Evolutionary conservation across 2,888 invertebrate species (phyloP).

Genomic region (Loripinus fragilis): DNA sequence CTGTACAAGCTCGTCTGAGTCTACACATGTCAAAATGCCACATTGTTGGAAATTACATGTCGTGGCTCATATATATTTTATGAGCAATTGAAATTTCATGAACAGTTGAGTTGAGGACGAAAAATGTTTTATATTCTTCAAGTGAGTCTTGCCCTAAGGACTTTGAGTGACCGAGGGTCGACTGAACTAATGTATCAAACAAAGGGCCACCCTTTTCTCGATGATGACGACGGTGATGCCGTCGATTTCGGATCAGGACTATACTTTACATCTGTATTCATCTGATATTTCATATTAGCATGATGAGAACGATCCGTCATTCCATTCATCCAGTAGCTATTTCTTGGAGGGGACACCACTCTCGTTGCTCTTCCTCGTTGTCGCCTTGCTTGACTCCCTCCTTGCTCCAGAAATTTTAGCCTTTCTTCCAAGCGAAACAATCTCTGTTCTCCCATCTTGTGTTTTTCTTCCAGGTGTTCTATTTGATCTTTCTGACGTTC

Average conservation of each 20-base stretch:
- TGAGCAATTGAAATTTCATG: no score
- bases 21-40: no score
- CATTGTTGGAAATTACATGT: no score
- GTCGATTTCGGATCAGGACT: constrained; percentile 36
- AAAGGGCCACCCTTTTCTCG: constrained; percentile 6
- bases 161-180: no score
- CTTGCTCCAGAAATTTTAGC: constrained; percentile 51
- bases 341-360: constrained; percentile 46
- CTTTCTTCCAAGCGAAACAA: constrained; percentile 64
- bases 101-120: no score
- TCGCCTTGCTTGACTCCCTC: constrained; percentile 37
- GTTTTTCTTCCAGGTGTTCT: constrained; percentile 61
- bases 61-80: no score
- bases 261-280: constrained; percentile 44
- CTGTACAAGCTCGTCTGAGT: no score
- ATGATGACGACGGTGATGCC: background rate
- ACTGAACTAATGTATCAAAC: background rate
- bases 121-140: no score
- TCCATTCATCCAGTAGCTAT: constrained; percentile 68
- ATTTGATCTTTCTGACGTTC: constrained; percentile 63
- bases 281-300: constrained; percentile 62
- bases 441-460: constrained; percentile 62
- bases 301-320: constrained; percentile 63
- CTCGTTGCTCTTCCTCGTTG: constrained; percentile 49
- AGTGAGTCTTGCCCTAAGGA: no score